These are phyloP conservation scores for Cydia fagiglandana DNA, from an alignment of 1,140 invertebrate species.

Conservation along the genomic window DNA sequence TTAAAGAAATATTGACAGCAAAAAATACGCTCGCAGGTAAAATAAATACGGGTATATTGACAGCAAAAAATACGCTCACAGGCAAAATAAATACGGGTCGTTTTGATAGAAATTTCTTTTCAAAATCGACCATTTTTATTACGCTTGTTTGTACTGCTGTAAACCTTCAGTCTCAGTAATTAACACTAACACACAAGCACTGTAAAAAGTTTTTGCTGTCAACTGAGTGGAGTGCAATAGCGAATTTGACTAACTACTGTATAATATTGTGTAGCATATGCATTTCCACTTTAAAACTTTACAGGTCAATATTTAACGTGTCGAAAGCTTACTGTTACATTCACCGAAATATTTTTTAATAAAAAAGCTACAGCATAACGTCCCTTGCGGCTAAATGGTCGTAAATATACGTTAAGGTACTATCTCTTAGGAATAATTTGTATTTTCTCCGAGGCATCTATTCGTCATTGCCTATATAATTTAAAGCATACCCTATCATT, in stretches of 20 bases:
- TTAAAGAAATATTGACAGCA: too few species aligned
- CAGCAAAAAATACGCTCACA: too few species aligned
- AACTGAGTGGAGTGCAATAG: neutral
- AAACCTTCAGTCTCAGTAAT: too few species aligned
- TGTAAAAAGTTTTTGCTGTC: neutral
- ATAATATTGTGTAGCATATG: neutral
- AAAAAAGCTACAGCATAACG: conserved; percentile 9
- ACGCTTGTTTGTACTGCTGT: too few species aligned
- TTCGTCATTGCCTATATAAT: conserved; percentile 25
- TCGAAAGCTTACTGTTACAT: neutral
- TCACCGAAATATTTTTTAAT: neutral
- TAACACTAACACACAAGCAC: too few species aligned
- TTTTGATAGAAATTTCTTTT: too few species aligned
- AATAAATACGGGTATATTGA: too few species aligned
- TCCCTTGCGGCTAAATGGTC: conserved; percentile 4
- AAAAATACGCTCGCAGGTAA: too few species aligned
- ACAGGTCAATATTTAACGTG: neutral
- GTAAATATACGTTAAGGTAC: conserved; percentile 5
- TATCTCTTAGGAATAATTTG: conserved; percentile 29
- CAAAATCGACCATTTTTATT: too few species aligned
- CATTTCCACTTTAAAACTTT: neutral
- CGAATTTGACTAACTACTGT: neutral
- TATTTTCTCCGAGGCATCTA: conserved; percentile 15
- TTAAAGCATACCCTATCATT: conserved; percentile 25
- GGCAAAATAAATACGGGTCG: too few species aligned